phyloP scores from a whole-genome alignment of 2,888 invertebrate genomes.

The Phoenoteleia sp. region DNA sequence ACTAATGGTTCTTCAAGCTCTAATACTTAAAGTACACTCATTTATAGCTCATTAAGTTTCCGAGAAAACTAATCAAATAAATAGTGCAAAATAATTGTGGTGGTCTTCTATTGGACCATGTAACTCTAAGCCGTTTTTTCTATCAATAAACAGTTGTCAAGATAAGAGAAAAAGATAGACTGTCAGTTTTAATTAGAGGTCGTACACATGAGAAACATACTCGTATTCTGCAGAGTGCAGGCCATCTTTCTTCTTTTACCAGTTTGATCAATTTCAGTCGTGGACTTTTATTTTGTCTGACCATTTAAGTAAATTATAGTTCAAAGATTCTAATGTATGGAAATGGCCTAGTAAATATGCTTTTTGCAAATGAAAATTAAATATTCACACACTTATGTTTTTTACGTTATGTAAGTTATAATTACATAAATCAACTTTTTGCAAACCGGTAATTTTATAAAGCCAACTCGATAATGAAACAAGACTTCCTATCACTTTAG shows the following conservation, averaged over 20 bases:
- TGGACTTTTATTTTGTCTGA: neutral
- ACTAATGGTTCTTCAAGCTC: neutral
- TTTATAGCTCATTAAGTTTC: neutral
- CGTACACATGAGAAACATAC: constrained; percentile 10
- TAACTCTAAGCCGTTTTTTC: constrained; percentile 9
- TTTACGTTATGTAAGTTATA: neutral
- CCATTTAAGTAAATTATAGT: neutral
- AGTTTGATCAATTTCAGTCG: neutral
- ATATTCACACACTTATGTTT: no score
- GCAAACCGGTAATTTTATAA: neutral
- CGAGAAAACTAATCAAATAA: constrained; percentile 13
- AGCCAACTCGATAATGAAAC: neutral
- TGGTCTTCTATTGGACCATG: constrained; percentile 4
- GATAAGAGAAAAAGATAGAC: constrained; percentile 58
- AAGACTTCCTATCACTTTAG: neutral
- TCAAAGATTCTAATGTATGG: neutral
- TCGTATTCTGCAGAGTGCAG: constrained; percentile 11
- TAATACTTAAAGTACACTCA: neutral
- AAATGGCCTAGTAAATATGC: neutral
- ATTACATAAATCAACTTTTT: neutral
- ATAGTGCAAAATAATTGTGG: constrained; percentile 40
- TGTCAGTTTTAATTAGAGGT: constrained; percentile 50
- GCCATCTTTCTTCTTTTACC: neutral
- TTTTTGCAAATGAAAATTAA: no score
- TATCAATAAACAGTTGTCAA: constrained; percentile 2